Base-by-base conservation (phyloP, 2,797 vertebrate species). In the Anguilla obscura region DNA sequence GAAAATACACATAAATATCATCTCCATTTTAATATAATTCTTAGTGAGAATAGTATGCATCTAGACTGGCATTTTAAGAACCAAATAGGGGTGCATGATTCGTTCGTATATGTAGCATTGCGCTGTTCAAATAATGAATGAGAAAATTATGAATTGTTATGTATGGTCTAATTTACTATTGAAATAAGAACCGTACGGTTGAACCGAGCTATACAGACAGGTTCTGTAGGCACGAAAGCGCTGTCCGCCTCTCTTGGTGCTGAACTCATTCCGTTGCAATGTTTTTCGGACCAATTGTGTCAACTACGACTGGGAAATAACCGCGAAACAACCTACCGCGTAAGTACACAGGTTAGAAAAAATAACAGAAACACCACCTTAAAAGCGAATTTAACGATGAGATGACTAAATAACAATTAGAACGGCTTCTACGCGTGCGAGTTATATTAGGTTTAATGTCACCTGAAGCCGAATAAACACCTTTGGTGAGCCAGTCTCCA, bases 191-290 rank as follows among this genome's bases (percentile, higher is more conserved):
- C 45, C 45, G 6, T 40, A 48, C 1, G 21, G 79, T n/a, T 48
- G 21, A 50, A 48, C 50, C 45, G 5, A 10, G 40, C 79, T 50
- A 9, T 58, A n/a, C 40, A n/a, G 79, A n/a, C 16, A 82, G 40
- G 79, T 82, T 18, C 18, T 10, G 21, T 18, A 36, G 30, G 50
- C 79, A 82, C 50, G 5, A n/a, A 50, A 82, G 45, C 79, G 79
- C 79, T 82, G 79, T 82, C 79, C 79, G 79, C 45, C 5, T 82
- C 21, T 82, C 40, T 21, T 82, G 45, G 79, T 82, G 45, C 79
- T 82, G 79, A 82, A 82, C 79, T 82, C 40, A 48, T 21, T 14
- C 16, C 74, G 7, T 45, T 33, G 74, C 71, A n/a, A 12, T 76
- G 30, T 76, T 18, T 36, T 27, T 69, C 27, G 63, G n/a, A 82